These are phyloP conservation scores for Cylas formicarius DNA, from an alignment of 1,140 invertebrate genomes.

Conservation along the genomic window DNA sequence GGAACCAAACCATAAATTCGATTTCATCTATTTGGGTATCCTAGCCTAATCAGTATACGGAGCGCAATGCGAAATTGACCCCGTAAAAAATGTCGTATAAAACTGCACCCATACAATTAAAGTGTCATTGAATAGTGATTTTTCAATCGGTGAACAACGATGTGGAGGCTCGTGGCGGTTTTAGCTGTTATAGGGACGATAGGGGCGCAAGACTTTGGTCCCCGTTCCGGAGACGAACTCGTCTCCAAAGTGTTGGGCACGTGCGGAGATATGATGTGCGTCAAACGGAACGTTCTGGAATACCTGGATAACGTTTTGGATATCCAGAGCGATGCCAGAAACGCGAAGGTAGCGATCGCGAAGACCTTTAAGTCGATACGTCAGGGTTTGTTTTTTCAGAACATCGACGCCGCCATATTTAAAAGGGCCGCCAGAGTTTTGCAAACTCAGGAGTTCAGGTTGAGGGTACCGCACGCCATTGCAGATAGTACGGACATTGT, in stretches of 20 bases:
- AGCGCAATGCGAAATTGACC: conserved; percentile 24
- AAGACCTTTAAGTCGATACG: too few species aligned
- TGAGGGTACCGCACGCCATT: conserved; percentile 63
- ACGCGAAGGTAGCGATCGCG: conserved; percentile 32
- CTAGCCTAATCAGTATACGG: conserved; percentile 21
- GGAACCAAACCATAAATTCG: conserved; percentile 27
- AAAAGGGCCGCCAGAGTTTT: conserved; percentile 61
- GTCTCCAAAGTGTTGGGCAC: conserved; percentile 62
- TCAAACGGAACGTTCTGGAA: conserved; percentile 64
- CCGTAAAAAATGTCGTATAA: conserved; percentile 36
- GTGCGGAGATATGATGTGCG: conserved; percentile 61
- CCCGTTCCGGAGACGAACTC: conserved; percentile 59
- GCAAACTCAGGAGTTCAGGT: conserved; percentile 60
- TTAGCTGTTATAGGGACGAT: conserved; percentile 44
- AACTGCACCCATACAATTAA: conserved; percentile 40
- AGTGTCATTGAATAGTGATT: conserved; percentile 28
- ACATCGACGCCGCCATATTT: conserved; percentile 66
- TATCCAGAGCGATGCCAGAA: conserved; percentile 51
- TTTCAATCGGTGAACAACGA: conserved; percentile 27
- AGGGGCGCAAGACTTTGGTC: conserved; percentile 47
- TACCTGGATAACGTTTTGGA: conserved; percentile 64
- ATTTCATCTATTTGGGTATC: conserved; percentile 17
- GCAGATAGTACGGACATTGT: conserved; percentile 60
- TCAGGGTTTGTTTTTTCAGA: conserved; percentile 38
- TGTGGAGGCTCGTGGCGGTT: conserved; percentile 38